Evolutionary conservation across 2,888 invertebrate species (phyloP), one percentile per base, ranked within the genome.

Genomic region (Apeira syringaria): DNA sequence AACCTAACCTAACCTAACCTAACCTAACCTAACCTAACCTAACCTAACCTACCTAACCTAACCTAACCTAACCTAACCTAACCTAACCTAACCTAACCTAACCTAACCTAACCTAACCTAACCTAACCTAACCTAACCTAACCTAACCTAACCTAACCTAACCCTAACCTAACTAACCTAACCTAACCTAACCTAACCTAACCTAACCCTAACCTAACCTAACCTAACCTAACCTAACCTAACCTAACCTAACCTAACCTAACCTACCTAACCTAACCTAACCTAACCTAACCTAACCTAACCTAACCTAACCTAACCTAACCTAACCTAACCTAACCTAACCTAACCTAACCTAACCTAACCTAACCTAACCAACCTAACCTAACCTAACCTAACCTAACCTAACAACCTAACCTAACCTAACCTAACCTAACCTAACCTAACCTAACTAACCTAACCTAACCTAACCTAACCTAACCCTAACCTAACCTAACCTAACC

Each of bases 21-120:
- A 41, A 41, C 41, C 41, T 41, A 41, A 41, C 41, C 39, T 33
- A 17, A 28, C 27, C 29, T 38, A 38, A n/a, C n/a, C n/a, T n/a
- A n/a, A n/a, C n/a, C n/a, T n/a, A n/a, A n/a, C n/a, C n/a, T n/a
- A n/a, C n/a, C 22, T 15, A 33, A 18, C 12, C 38, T 26, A 38
- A 26, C 37, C 37, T 30, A 40, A 32, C 40, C 37, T 38, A 38
- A 38, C 37, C 33, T 38, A 38, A 39, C 31, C 38, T 38, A 38
- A 38, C 38, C 38, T 38, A 38, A 37, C 38, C 39, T 39, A 31
- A 40, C 40, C 38, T 31, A 32, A 47, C 46, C 47, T 50, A 46
- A 49, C 49, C 48, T 52, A n/a, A 51, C 51, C 51, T 47, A 52
- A 52, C 51, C 52, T 52, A 52, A 52, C 52, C 52, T 48, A 53